Percentiles rank a stretch among this genome's conserved stretches.
Evolutionary conservation across 2,888 invertebrate genomes (phyloP).

Genomic region (Drosophila histrio): DNA sequence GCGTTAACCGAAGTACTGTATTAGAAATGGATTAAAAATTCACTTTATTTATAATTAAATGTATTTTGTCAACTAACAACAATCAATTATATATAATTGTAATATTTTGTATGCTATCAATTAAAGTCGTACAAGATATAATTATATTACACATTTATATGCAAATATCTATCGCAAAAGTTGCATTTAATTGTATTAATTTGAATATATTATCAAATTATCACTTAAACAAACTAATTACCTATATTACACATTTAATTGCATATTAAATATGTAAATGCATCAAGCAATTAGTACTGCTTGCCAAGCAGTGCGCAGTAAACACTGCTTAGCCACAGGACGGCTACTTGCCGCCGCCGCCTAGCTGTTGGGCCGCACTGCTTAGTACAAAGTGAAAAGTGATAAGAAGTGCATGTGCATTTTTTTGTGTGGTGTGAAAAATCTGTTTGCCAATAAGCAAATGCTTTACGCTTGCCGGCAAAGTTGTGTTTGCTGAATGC

Average conservation of each 20-base stretch:
- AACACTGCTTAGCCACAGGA: not conserved
- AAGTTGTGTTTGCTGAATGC: constrained; percentile 5
- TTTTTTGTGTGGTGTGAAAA: not conserved
- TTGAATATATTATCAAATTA: too few species aligned
- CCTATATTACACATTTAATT: too few species aligned
- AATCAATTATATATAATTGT: too few species aligned
- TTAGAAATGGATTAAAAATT: not conserved
- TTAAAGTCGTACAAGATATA: too few species aligned
- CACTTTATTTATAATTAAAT: not conserved
- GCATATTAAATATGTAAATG: too few species aligned
- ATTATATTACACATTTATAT: too few species aligned
- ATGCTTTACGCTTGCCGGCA: not conserved
- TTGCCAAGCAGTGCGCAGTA: too few species aligned
- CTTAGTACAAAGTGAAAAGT: not conserved
- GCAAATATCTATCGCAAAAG: too few species aligned
- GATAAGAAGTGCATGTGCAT: not conserved
- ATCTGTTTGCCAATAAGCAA: not conserved
- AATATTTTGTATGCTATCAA: too few species aligned
- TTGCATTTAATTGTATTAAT: too few species aligned
- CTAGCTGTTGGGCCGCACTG: not conserved
- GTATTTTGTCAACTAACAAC: too few species aligned
- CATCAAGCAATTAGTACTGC: not conserved
- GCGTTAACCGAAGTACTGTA: not conserved
- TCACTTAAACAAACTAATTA: too few species aligned
- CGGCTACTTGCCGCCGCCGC: not conserved